Evolutionary conservation across 2,113 vertebrate genomes (phyloP).

Genomic region (Mirza zaza): DNA sequence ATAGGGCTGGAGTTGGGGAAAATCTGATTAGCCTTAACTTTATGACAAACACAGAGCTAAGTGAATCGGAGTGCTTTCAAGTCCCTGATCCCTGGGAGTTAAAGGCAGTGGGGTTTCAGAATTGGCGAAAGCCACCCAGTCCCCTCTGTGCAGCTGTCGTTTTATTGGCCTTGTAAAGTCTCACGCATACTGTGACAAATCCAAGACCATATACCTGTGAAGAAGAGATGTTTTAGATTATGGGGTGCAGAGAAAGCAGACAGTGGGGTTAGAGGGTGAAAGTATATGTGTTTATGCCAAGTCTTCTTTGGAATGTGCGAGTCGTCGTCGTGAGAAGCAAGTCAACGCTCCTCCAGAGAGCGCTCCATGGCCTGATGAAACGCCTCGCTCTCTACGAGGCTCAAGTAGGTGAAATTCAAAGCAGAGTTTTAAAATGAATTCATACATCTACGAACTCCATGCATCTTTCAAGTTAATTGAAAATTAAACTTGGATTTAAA

Average conservation of each 20-base stretch:
- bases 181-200: constrained; percentile 74
- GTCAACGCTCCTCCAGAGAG: not conserved
- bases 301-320: constrained; percentile 48
- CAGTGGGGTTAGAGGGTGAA: not conserved
- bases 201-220: constrained; percentile 77
- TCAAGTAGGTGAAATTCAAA: not conserved
- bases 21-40: constrained; percentile 73
- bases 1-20: constrained; percentile 64
- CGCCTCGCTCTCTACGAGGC: not conserved
- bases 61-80: constrained; percentile 66
- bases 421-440: not conserved
- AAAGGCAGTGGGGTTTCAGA: constrained; percentile 59
- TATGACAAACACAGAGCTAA: constrained; percentile 70
- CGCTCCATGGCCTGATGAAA: not conserved
- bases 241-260: constrained; percentile 43
- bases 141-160: constrained; percentile 67
- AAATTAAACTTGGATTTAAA: constrained; percentile 14
- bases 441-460: not conserved
- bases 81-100: constrained; percentile 71
- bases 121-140: constrained; percentile 50
- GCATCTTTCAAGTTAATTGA: not conserved
- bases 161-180: constrained; percentile 81
- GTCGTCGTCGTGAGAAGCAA: constrained; percentile 52
- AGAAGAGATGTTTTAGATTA: constrained; percentile 71
- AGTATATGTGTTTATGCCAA: not conserved